Percentiles rank a stretch among this genome's conserved stretches.
Evolutionary conservation across 2,113 vertebrate species (phyloP).

Genomic region (western clawed frog (Xenopus tropicalis)): DNA sequence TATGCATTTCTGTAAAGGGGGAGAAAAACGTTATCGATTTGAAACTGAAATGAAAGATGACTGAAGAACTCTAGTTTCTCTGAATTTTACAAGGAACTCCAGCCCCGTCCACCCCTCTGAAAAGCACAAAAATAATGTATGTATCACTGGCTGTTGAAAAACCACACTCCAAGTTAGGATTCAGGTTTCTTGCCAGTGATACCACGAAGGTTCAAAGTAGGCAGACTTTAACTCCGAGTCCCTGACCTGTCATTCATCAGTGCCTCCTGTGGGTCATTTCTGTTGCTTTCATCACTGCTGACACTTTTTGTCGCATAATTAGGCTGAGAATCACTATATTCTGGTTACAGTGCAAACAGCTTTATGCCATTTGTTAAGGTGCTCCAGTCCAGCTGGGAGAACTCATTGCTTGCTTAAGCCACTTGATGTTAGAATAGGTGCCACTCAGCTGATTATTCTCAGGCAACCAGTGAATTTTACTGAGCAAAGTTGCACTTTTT

Average conservation of each 20-base stretch:
- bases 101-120: slow-evolving; percentile 14
- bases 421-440: slow-evolving; percentile 13
- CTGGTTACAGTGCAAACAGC: slow-evolving; percentile 49
- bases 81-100: slow-evolving; percentile 43
- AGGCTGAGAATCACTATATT: slow-evolving; percentile 48
- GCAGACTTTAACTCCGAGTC: slow-evolving; percentile 45
- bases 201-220: slow-evolving; percentile 50
- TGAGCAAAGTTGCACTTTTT: too few species aligned
- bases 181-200: slow-evolving; percentile 41
- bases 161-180: slow-evolving; percentile 43
- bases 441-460: not conserved
- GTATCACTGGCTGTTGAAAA: slow-evolving; percentile 34
- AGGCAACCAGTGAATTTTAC: not conserved
- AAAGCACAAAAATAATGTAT: slow-evolving; percentile 32
- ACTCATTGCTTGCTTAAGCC: slow-evolving; percentile 15
- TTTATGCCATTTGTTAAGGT: slow-evolving; percentile 52
- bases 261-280: slow-evolving; percentile 48
- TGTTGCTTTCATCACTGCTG: slow-evolving; percentile 51
- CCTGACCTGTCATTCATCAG: slow-evolving; percentile 51
- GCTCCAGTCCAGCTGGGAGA: slow-evolving; percentile 38
- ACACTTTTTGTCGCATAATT: slow-evolving; percentile 51
- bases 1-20: slow-evolving; percentile 29
- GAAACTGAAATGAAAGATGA: slow-evolving; percentile 40
- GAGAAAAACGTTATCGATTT: slow-evolving; percentile 39
- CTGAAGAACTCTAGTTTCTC: slow-evolving; percentile 39